Base-by-base conservation (phyloP, 1,140 invertebrate species). In the Zaprionus inermis region DNA sequence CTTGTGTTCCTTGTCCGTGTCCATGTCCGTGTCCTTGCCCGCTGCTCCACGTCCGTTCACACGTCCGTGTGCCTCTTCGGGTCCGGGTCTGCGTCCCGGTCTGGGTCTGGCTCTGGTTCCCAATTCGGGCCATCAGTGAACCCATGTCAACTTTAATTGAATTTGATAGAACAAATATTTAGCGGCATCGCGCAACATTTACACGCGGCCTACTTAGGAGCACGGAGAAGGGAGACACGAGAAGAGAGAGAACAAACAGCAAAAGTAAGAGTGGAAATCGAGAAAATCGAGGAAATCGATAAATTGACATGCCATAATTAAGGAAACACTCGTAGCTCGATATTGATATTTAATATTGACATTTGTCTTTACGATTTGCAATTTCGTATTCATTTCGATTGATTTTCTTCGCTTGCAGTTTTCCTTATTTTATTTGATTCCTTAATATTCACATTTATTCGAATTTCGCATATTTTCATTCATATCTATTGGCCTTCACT, bases 131-230 rank as follows among this genome's bases (percentile, higher is more conserved):
- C 68, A 81, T 72, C 76, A 70, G 79, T 59, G 83, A 79, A 86
- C 83, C 83, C 83, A 88, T 86, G 84, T 86, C 83, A 86, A 86
- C 72, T 89, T 89, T 89, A 86, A 86, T 86, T 86, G 84, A 86
- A 86, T 86, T 88, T 86, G 83, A 86, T 86, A 79, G 76, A 86
- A 86, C 76, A 84, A 84, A 86, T 89, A 86, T 86, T 86, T 89
- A 83, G 83, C 76, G 61, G 60, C 68, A 71, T 73, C 59, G 72
- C 66, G 72, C 68, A 55, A 60, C 71, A 82, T 82, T 82, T 79
- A 70, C 76, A 82, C 76, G 65, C 58, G 52, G 58, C 52, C 51
- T 59, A 70, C 66, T 69, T 56, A 51, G 52, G 1, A 14, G 30
- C 61, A 38, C 56, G 30, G 10, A 18, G 44, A 20, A 12, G 7